Evolutionary conservation across 2,797 vertebrate genomes (phyloP).

Genomic region (Gallirallus australis): DNA sequence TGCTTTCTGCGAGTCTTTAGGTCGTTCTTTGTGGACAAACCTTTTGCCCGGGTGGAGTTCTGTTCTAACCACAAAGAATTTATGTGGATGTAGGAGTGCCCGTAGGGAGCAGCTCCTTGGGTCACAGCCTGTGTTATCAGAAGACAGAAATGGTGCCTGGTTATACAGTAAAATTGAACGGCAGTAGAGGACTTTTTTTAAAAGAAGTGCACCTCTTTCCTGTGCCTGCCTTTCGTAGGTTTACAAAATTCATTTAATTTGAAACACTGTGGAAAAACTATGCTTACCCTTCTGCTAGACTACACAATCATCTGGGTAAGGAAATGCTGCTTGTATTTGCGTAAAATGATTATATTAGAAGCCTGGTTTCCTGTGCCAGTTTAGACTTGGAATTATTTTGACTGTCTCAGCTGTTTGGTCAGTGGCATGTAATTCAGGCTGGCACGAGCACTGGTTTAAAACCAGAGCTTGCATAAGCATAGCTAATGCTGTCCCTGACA

Average conservation of each 20-base stretch:
- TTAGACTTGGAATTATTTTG: neutral
- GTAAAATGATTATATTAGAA: neutral
- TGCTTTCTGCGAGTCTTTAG: neutral
- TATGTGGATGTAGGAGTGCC: neutral
- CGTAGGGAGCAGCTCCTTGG: neutral
- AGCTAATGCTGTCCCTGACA: neutral
- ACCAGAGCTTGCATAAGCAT: neutral
- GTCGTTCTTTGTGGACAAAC: neutral
- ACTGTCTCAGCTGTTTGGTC: neutral
- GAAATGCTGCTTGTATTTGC: neutral
- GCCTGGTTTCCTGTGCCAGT: neutral
- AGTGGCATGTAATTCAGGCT: neutral
- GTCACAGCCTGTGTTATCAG: neutral
- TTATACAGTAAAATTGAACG: neutral
- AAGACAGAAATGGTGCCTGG: neutral
- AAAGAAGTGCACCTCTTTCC: neutral
- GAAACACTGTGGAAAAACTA: neutral
- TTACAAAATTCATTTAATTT: neutral
- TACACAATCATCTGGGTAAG: neutral
- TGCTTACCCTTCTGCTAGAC: neutral
- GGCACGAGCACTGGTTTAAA: slow-evolving; percentile 4
- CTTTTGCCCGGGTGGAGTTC: neutral
- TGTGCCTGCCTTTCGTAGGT: neutral
- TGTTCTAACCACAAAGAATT: neutral
- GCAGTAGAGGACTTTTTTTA: neutral